These are phyloP conservation scores for Sardinella longiceps DNA, from an alignment of 2,797 vertebrate genomes.

Conservation along the genomic window DNA sequence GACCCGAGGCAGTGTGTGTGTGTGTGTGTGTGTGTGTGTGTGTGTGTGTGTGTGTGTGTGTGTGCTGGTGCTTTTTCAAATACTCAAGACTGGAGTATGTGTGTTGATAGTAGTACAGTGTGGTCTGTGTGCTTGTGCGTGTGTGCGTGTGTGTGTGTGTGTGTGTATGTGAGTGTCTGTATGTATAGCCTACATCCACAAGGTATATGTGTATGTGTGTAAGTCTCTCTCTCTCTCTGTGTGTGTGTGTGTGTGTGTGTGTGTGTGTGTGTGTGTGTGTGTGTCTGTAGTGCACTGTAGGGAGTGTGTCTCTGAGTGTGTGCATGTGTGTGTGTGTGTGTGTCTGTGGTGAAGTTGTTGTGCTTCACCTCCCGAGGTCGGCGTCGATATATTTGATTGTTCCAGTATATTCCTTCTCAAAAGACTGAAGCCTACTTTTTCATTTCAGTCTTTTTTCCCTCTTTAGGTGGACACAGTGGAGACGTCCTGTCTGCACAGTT, in stretches of 20 bases:
- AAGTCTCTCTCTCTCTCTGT: not conserved
- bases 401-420: constrained; percentile 36
- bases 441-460: constrained; percentile 11
- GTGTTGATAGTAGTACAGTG: not conserved
- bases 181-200: not conserved
- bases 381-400: constrained; percentile 44
- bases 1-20: not conserved
- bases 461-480: constrained; percentile 31
- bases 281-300: too few relatives aligned
- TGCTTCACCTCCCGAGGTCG: not conserved
- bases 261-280: not conserved
- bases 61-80: not conserved
- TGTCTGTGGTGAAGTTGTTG: not conserved
- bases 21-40: not conserved
- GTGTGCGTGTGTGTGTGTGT: not conserved
- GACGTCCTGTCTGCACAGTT: constrained; percentile 41
- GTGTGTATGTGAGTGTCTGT: not conserved
- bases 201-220: not conserved
- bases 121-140: not conserved
- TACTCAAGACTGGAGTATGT: not conserved
- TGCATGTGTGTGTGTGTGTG: not conserved
- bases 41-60: not conserved
- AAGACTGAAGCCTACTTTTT: constrained; percentile 35
- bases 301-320: not conserved
- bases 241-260: not conserved